phyloP scores from a whole-genome alignment of 2,113 vertebrate species.

The Hippocampus abdominalis region DNA sequence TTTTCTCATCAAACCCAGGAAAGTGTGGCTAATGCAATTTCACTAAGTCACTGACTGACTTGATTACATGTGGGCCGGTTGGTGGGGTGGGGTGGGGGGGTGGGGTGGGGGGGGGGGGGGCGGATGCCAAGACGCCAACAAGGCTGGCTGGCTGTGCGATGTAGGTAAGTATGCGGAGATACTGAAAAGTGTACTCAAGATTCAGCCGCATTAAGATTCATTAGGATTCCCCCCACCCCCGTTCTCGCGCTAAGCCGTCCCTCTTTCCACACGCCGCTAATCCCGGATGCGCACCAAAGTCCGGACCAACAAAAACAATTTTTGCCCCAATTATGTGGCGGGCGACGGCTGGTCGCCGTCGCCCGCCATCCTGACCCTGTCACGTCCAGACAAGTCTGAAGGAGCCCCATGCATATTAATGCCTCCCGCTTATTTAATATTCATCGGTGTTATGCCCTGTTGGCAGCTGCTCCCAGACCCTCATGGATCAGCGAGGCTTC shows the following conservation, averaged over 20 bases:
- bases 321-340: conserved; percentile 20
- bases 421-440: conserved; percentile 58
- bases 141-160: conserved; percentile 36
- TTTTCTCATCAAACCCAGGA: conserved; percentile 75
- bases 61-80: conserved; percentile 73
- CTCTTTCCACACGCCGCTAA: background rate
- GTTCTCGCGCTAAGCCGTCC: background rate
- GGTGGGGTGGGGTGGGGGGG: conserved; percentile 2
- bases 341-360: conserved; percentile 34
- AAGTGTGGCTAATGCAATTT: conserved; percentile 82
- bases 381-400: conserved; percentile 53
- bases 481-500: conserved; percentile 57
- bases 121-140: conserved; percentile 43
- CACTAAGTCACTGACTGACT: conserved; percentile 79
- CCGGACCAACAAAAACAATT: conserved; percentile 30
- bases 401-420: conserved; percentile 63
- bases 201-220: conserved; percentile 64
- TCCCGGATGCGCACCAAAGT: background rate
- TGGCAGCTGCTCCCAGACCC: conserved; percentile 63
- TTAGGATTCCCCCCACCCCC: background rate
- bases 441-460: conserved; percentile 58
- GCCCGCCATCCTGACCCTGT: conserved; percentile 55
- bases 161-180: conserved; percentile 17
- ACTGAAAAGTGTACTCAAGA: conserved; percentile 30
- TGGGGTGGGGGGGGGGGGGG: conserved; percentile 4